phyloP scores from a whole-genome alignment of 2,113 vertebrate species.

The Mustela nigripes region DNA sequence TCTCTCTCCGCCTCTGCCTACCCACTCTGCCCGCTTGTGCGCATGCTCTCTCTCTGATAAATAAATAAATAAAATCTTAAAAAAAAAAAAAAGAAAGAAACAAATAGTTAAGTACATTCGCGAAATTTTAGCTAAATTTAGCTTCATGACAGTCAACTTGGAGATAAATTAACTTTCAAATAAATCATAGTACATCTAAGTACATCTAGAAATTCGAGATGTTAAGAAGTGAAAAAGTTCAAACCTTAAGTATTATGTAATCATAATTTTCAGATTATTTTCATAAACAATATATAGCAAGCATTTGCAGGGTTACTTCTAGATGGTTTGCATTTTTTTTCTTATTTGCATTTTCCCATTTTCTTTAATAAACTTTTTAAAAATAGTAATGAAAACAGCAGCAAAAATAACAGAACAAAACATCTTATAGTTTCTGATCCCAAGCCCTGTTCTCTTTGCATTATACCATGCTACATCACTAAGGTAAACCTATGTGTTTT shows the following conservation, averaged over 20 bases:
- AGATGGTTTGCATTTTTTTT: neutral
- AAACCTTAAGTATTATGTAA: slow-evolving; percentile 22
- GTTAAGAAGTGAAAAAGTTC: neutral
- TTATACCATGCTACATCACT: neutral
- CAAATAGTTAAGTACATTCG: neutral
- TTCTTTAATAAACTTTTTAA: neutral
- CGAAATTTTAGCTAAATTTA: neutral
- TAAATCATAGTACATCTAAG: neutral
- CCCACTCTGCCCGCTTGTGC: no score
- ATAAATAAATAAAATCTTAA: no score
- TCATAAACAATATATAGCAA: neutral
- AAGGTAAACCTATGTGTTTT: neutral
- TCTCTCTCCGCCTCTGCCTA: no score
- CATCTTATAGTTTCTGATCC: neutral
- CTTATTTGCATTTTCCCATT: neutral
- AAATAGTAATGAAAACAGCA: neutral
- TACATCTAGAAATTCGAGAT: neutral
- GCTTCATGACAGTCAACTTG: neutral
- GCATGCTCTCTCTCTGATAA: no score
- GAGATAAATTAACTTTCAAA: neutral
- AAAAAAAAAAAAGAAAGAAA: neutral
- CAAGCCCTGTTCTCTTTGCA: neutral
- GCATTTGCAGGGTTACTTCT: neutral
- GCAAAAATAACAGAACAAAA: neutral
- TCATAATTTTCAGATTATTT: neutral